Evolutionary conservation across 1,140 invertebrate genomes (phyloP), one percentile per base, ranked within the genome.

Genomic region (Calliopsis andreniformis): DNA sequence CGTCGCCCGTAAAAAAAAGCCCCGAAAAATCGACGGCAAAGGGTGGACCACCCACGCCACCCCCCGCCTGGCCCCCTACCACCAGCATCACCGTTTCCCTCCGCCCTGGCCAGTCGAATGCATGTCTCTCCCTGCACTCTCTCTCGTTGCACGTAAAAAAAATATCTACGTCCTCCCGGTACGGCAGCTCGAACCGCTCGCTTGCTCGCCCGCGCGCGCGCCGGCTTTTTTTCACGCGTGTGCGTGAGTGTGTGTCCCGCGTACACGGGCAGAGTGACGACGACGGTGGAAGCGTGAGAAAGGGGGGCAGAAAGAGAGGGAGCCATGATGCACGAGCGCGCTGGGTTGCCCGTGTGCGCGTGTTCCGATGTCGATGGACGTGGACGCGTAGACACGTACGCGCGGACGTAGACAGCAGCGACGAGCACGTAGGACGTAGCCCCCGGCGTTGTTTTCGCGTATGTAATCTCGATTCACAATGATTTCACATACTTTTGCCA

Each of bases 401-500:
- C 35, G 35, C 35, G 71, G 49, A 73, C 61, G 70, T 30, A 45
- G 56, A 53, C 61, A 39, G 62, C 62, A 51, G 56, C 14, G 55
- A 42, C 32, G 42, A 47, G 73, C 39, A 49, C 75, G 69, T 71
- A 83, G 82, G 78, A 78, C 58, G 59, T 47, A 56, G 67, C 58
- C 58, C 51, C 70, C 35, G 35, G 69, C 82, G 83, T 85, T 85
- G 82, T 91, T 90, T 91, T 88, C 90, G 85, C 89, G 84, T 87
- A 87, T 89, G 91, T 91, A 92, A 90, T 91, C 89, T 91, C 87
- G 85, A 87, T 89, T 89, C 87, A 87, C 89, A 88, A 91, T 91
- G 85, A 90, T 91, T 90, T 89, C 90, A 90, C 89, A 91, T 90
- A 92, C 90, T 91, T 91, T 91, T 91, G 85, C 90, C 88, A 91